These are phyloP conservation scores for Gasterosteus aculeatus DNA, from an alignment of 2,113 vertebrate genomes.

Conservation along the genomic window DNA sequence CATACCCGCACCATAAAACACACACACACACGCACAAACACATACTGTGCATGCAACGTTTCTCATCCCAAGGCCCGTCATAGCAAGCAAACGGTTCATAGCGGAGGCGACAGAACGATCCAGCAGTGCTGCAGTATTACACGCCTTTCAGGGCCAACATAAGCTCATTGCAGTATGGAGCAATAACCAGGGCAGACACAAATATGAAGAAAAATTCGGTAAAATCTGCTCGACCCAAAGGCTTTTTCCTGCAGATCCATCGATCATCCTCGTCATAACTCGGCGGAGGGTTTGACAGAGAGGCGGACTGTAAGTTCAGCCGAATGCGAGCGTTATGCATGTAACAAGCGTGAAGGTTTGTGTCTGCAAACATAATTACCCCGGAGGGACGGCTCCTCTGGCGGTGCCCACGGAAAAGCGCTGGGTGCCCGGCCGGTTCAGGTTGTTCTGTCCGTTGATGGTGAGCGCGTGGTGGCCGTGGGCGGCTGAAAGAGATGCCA, in stretches of 20 bases:
- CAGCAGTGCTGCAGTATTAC: constrained; percentile 58
- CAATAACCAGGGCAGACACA: constrained; percentile 47
- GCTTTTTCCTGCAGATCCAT: constrained; percentile 44
- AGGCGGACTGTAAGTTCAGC: constrained; percentile 32
- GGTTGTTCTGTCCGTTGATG: constrained; percentile 92
- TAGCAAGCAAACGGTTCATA: constrained; percentile 60
- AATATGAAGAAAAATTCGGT: constrained; percentile 22
- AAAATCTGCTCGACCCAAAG: constrained; percentile 14
- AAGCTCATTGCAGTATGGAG: constrained; percentile 63
- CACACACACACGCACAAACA: constrained; percentile 31
- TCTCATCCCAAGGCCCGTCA: constrained; percentile 33
- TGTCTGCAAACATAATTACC: constrained; percentile 81
- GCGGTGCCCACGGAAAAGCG: constrained; percentile 81
- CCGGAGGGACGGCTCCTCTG: constrained; percentile 88
- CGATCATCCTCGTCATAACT: constrained; percentile 57
- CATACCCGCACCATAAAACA: constrained; percentile 35
- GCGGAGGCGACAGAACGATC: constrained; percentile 49
- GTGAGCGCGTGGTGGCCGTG: constrained; percentile 76
- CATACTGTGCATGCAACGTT: constrained; percentile 2
- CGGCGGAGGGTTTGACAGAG: constrained; percentile 10
- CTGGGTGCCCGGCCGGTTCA: constrained; percentile 92
- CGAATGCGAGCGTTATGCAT: constrained; percentile 27
- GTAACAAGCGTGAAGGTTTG: background rate
- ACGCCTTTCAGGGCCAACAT: constrained; percentile 58
- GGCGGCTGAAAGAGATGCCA: constrained; percentile 69